A percentile compares a stretch with the other conserved stretches of the same genome.
These are phyloP conservation scores for Drosophila teissieri DNA, from an alignment of 1,140 invertebrate species.

Conservation along the genomic window DNA sequence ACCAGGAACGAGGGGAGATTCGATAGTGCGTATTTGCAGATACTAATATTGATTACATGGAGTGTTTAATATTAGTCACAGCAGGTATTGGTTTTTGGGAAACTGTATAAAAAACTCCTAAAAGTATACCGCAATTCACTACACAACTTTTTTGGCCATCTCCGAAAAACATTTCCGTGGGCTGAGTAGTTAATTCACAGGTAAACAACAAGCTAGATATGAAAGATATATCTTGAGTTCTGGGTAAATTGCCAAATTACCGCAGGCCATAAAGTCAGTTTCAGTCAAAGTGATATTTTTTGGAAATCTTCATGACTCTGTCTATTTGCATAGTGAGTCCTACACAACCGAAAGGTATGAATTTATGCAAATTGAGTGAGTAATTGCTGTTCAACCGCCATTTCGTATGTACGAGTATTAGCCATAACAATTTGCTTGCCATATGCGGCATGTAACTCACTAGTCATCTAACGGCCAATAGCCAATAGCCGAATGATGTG, in stretches of 20 bases:
- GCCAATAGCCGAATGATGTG: slow-evolving; percentile 54
- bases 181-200: neutral
- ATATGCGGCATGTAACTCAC: slow-evolving; percentile 13
- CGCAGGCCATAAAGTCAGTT: slow-evolving; percentile 22
- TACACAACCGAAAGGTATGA: slow-evolving; percentile 15
- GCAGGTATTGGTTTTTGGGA: too few species aligned
- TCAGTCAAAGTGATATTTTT: neutral
- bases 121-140: slow-evolving; percentile 6
- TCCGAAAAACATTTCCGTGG: neutral
- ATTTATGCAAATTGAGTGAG: slow-evolving; percentile 53
- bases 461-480: slow-evolving; percentile 54
- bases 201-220: slow-evolving; percentile 30
- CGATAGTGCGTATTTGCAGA: slow-evolving; percentile 18
- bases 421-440: slow-evolving; percentile 64
- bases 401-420: slow-evolving; percentile 35
- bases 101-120: neutral
- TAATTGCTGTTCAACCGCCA: slow-evolving; percentile 33
- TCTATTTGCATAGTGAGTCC: slow-evolving; percentile 19
- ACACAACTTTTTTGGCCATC: neutral
- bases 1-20: slow-evolving; percentile 45
- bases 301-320: slow-evolving; percentile 4
- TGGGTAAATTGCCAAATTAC: slow-evolving; percentile 38
- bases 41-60: neutral
- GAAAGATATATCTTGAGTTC: slow-evolving; percentile 7
- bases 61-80: neutral